Percentiles rank a stretch among this genome's conserved stretches.
Conservation (phyloP, 2,888 invertebrate genomes). For the Phytoseiulus persimilis region DNA sequence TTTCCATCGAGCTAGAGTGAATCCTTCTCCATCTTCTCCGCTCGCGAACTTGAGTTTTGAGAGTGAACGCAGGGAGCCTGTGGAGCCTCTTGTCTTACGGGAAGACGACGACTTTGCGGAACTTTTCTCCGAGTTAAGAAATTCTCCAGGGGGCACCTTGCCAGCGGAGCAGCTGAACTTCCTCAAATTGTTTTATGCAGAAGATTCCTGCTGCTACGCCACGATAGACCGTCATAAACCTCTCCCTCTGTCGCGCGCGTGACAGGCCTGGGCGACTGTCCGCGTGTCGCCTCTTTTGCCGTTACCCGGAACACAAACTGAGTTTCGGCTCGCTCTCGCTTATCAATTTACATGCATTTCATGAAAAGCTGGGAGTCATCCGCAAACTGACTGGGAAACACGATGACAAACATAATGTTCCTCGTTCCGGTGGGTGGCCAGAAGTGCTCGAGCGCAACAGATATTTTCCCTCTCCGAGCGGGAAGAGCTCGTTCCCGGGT, state of each 20-base stretch:
- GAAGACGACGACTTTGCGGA: not conserved
- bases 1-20: not conserved
- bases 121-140: not conserved
- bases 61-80: not conserved
- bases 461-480: not conserved
- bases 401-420: not conserved
- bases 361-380: not conserved
- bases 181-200: not conserved
- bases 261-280: not conserved
- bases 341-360: not conserved
- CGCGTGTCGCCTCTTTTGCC: not conserved
- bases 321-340: not conserved
- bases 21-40: not conserved
- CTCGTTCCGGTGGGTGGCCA: not conserved
- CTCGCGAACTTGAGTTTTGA: not conserved
- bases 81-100: not conserved
- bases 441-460: not conserved
- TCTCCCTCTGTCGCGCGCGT: not conserved
- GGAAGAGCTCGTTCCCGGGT: not conserved
- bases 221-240: not conserved
- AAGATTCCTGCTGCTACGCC: not conserved
- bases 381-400: not conserved
- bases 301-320: not conserved
- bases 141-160: not conserved
- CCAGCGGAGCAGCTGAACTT: not conserved